Percentiles rank a stretch among this genome's conserved stretches.
phyloP scores from a whole-genome alignment of 1,140 invertebrate species.

The Lineus longissimus region DNA sequence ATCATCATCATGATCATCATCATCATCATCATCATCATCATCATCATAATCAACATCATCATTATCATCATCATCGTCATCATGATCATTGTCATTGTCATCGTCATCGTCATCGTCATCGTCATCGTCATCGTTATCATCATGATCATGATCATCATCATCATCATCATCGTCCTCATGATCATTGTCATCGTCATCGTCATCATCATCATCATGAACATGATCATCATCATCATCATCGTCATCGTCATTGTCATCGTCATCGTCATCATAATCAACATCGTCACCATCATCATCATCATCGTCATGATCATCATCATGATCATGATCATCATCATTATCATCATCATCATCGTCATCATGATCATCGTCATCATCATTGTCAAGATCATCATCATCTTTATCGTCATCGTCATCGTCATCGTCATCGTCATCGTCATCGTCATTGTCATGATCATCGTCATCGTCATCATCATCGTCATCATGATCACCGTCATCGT shows the following conservation, averaged over 20 bases:
- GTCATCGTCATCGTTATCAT: slow-evolving; percentile 5
- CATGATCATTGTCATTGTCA: no score
- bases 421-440: slow-evolving; percentile 11
- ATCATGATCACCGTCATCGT: no score
- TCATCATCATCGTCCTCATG: slow-evolving; percentile 15
- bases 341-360: no score
- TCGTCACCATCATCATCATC: no score
- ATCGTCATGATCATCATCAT: no score
- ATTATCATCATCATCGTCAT: no score
- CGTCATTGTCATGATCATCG: neutral
- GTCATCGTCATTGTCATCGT: slow-evolving; percentile 8
- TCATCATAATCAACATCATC: no score
- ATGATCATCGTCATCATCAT: no score
- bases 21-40: no score
- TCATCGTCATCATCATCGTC: no score
- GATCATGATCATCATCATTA: slow-evolving; percentile 15
- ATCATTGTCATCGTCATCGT: slow-evolving; percentile 9
- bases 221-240: slow-evolving; percentile 12
- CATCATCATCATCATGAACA: slow-evolving; percentile 10
- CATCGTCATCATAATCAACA: no score
- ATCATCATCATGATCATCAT: neutral
- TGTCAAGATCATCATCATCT: no score
- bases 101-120: neutral
- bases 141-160: slow-evolving; percentile 14
- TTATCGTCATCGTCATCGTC: neutral